A percentile compares a stretch with the other conserved stretches of the same genome.
Evolutionary conservation across 2,797 vertebrate genomes (phyloP).

Genomic region (Lagorchestes hirsutus): DNA sequence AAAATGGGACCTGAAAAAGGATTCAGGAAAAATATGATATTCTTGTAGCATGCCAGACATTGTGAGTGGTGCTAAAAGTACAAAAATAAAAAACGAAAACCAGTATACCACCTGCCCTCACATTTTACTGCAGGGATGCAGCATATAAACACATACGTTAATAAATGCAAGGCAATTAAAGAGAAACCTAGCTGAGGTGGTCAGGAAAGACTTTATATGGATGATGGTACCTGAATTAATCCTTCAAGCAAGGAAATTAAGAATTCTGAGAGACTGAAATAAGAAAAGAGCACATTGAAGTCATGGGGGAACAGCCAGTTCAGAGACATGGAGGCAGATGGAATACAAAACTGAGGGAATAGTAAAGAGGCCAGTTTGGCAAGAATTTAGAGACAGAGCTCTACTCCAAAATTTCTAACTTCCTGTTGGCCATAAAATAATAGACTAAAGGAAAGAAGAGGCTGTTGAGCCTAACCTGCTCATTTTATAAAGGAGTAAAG

Average conservation of each 20-base stretch:
- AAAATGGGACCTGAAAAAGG: not conserved
- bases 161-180: not conserved
- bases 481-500: not conserved
- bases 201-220: not conserved
- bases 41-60: not conserved
- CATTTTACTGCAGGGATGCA: not conserved
- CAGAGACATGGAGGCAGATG: not conserved
- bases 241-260: not conserved
- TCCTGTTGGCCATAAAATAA: not conserved
- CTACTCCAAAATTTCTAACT: not conserved
- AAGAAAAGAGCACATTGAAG: not conserved
- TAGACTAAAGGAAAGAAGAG: not conserved
- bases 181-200: not conserved
- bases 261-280: not conserved
- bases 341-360: not conserved
- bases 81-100: not conserved
- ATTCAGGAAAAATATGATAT: not conserved
- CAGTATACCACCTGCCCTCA: not conserved
- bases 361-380: not conserved
- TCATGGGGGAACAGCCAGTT: not conserved
- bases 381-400: not conserved
- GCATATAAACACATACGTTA: not conserved
- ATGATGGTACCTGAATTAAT: not conserved
- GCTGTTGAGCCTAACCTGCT: not conserved
- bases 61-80: not conserved